Evolutionary conservation across 2,888 invertebrate species (phyloP).

Genomic region (Tenthredo mesomela): DNA sequence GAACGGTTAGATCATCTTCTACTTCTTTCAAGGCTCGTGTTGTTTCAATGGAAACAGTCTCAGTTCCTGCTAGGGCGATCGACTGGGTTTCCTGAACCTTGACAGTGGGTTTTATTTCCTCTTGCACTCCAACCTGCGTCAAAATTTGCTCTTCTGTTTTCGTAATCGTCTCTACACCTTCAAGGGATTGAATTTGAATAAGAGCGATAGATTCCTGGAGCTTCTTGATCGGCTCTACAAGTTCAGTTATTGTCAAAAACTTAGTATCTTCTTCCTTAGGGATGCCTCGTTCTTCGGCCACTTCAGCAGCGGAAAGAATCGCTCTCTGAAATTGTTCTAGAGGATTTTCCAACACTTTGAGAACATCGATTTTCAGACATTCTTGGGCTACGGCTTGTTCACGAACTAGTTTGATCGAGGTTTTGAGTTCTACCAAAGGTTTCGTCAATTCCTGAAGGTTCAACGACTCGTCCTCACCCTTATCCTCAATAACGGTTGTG

Average conservation of each 20-base stretch:
- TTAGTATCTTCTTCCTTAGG: constrained; percentile 52
- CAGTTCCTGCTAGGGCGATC: neutral
- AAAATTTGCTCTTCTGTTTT: constrained; percentile 36
- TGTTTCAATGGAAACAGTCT: constrained; percentile 23
- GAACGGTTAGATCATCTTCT: constrained; percentile 42
- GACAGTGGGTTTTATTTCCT: constrained; percentile 31
- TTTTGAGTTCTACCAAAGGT: constrained; percentile 53
- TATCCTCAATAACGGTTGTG: constrained; percentile 18
- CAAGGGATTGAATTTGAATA: constrained; percentile 57
- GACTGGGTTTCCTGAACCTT: constrained; percentile 38
- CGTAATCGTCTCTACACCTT: constrained; percentile 1
- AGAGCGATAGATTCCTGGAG: constrained; percentile 63
- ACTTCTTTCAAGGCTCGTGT: constrained; percentile 10
- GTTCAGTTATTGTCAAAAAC: constrained; percentile 54
- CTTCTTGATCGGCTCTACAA: constrained; percentile 64
- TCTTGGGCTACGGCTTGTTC: constrained; percentile 53
- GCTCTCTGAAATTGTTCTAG: constrained; percentile 56
- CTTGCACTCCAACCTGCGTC: constrained; percentile 12
- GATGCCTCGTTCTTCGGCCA: constrained; percentile 75
- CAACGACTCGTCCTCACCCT: constrained; percentile 35
- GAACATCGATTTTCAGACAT: constrained; percentile 55
- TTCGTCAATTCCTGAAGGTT: constrained; percentile 17
- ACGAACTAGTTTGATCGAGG: constrained; percentile 40
- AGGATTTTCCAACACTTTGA: constrained; percentile 56
- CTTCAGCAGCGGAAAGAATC: constrained; percentile 50